phyloP scores from a whole-genome alignment of 2,113 vertebrate species.

The Pionites leucogaster region DNA sequence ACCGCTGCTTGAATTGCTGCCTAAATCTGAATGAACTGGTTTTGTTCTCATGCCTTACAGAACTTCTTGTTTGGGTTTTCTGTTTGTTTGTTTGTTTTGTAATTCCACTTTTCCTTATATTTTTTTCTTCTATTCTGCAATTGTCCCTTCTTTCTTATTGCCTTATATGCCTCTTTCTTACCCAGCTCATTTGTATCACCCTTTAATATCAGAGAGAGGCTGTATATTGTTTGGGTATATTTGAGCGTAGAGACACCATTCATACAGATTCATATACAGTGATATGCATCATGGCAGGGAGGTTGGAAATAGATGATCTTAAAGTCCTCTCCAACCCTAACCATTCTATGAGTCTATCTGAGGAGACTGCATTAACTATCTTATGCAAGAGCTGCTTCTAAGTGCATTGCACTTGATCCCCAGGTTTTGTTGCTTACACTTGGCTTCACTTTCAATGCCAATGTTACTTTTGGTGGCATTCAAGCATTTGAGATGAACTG shows the following conservation, averaged over 20 bases:
- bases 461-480: neutral
- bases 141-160: neutral
- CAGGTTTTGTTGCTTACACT: neutral
- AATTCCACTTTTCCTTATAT: neutral
- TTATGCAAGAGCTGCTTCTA: neutral
- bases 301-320: neutral
- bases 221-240: neutral
- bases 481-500: neutral
- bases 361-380: neutral
- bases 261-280: neutral
- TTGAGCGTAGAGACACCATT: neutral
- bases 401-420: rapidly evolving
- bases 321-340: neutral
- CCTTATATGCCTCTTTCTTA: neutral
- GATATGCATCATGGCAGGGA: neutral
- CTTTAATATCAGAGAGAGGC: neutral
- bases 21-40: neutral
- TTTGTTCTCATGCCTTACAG: neutral
- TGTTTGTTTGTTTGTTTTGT: neutral
- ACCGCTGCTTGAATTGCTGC: neutral
- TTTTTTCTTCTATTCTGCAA: neutral
- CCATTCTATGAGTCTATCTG: neutral
- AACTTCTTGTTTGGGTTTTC: neutral
- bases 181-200: neutral
- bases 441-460: neutral